Evolutionary conservation across 2,888 invertebrate species (phyloP).

Genomic region (Pyrocoelia pectoralis): DNA sequence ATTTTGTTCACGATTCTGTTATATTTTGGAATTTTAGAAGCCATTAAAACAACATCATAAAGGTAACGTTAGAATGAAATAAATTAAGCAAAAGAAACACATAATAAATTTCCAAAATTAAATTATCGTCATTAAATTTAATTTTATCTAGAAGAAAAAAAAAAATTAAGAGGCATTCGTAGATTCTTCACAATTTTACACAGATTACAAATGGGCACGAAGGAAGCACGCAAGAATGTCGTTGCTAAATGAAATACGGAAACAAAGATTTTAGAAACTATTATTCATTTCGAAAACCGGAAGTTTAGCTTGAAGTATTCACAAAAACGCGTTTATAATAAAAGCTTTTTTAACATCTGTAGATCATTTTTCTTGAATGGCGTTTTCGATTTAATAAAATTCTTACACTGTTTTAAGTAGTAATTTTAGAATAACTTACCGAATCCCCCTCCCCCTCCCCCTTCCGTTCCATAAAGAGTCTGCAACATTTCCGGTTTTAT

Average conservation of each 20-base stretch:
- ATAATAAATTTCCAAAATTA: not conserved
- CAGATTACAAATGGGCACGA: not conserved
- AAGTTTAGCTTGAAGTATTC: conserved; percentile 32
- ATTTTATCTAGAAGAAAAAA: not conserved
- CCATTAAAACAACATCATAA: not conserved
- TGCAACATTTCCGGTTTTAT: conserved; percentile 45
- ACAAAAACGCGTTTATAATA: conserved; percentile 29
- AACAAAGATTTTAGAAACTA: conserved; percentile 49
- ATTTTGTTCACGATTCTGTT: conserved; percentile 1
- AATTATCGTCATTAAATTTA: not conserved
- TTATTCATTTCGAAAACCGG: conserved; percentile 40
- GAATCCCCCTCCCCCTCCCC: conserved; percentile 32
- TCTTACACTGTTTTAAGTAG: conserved; percentile 9
- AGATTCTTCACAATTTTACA: not conserved
- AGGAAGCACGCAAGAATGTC: not conserved
- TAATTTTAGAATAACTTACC: conserved; percentile 36
- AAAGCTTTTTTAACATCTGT: conserved; percentile 27
- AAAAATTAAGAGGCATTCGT: too few species aligned
- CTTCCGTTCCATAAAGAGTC: conserved; percentile 38
- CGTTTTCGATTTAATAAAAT: conserved; percentile 10
- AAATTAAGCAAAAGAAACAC: not conserved
- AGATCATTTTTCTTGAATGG: conserved; percentile 27
- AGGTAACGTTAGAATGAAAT: not conserved
- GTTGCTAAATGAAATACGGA: conserved; percentile 47
- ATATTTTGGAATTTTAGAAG: not conserved